phyloP scores from a whole-genome alignment of 2,797 vertebrate species.

The Muraenolepis orangiensis region DNA sequence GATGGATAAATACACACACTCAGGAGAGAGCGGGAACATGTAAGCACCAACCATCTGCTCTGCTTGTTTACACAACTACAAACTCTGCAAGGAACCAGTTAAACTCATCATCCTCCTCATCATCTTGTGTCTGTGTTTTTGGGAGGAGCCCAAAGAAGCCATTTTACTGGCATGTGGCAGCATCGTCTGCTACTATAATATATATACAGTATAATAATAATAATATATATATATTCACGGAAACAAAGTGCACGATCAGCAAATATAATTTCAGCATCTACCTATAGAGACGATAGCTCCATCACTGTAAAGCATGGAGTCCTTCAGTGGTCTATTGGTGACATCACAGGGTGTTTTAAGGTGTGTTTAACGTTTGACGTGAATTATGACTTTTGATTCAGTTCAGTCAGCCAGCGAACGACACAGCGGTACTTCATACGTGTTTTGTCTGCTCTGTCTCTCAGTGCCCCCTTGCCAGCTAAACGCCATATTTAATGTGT shows the following conservation, averaged over 20 bases:
- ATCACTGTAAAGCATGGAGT: background rate
- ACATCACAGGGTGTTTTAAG: background rate
- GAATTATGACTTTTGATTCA: background rate
- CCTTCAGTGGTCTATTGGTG: background rate
- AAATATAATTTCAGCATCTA: background rate
- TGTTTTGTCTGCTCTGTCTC: background rate
- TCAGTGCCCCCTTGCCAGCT: background rate
- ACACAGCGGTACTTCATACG: background rate
- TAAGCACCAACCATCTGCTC: too few species aligned
- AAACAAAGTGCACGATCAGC: background rate
- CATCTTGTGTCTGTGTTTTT: too few species aligned
- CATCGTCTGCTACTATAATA: too few species aligned
- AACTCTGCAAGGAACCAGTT: too few species aligned
- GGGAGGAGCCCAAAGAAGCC: too few species aligned
- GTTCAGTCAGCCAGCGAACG: background rate
- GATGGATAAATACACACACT: too few species aligned
- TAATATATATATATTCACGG: too few species aligned
- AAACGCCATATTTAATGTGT: background rate
- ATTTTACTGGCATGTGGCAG: too few species aligned
- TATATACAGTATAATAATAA: too few species aligned
- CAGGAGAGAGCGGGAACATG: too few species aligned
- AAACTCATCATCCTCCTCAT: too few species aligned
- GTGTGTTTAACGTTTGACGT: background rate
- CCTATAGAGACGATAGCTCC: background rate
- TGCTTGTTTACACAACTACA: too few species aligned